Conservation (phyloP, 1,140 invertebrate species). For the Drosophila biarmipes region DNA sequence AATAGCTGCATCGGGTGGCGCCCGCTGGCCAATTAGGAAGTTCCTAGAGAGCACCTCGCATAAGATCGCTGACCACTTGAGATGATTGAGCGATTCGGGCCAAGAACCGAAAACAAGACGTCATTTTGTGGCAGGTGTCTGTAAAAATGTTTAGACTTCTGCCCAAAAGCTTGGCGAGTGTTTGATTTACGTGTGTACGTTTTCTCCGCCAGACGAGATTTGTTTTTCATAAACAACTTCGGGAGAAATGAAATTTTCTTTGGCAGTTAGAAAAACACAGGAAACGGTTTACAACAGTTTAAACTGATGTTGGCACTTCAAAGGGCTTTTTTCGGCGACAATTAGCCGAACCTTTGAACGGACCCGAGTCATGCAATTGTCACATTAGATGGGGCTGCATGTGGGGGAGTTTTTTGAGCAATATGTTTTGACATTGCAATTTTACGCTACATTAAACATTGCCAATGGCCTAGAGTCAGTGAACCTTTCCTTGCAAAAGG, state of each 20-base stretch:
- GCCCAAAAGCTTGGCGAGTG: slow-evolving; percentile 56
- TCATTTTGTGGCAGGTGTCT: slow-evolving; percentile 79
- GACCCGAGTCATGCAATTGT: slow-evolving; percentile 63
- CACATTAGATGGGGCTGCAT: slow-evolving; percentile 59
- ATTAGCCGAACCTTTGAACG: slow-evolving; percentile 64
- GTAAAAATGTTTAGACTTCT: slow-evolving; percentile 81
- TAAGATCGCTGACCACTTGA: slow-evolving; percentile 68
- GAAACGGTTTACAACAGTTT: slow-evolving; percentile 65
- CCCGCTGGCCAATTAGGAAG: slow-evolving; percentile 64
- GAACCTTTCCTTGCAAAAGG: slow-evolving; percentile 19
- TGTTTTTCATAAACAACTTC: slow-evolving; percentile 71
- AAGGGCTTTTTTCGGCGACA: slow-evolving; percentile 62
- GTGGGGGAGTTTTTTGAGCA: slow-evolving; percentile 19
- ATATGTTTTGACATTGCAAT: slow-evolving; percentile 63
- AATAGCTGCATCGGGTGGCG: slow-evolving; percentile 63
- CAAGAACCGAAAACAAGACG: slow-evolving; percentile 75
- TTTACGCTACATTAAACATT: slow-evolving; percentile 74
- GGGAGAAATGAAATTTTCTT: slow-evolving; percentile 42
- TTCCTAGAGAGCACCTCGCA: slow-evolving; percentile 3
- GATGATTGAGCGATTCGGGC: slow-evolving; percentile 78
- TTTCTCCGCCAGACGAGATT: slow-evolving; percentile 29
- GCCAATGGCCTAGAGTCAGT: slow-evolving; percentile 38
- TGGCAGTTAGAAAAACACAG: slow-evolving; percentile 63
- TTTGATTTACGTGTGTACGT: slow-evolving; percentile 66
- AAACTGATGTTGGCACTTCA: slow-evolving; percentile 52